Percentiles rank a stretch among this genome's conserved stretches.
Conservation (phyloP, 2,888 invertebrate genomes). For the Spatulosminthurus flaviceps region DNA sequence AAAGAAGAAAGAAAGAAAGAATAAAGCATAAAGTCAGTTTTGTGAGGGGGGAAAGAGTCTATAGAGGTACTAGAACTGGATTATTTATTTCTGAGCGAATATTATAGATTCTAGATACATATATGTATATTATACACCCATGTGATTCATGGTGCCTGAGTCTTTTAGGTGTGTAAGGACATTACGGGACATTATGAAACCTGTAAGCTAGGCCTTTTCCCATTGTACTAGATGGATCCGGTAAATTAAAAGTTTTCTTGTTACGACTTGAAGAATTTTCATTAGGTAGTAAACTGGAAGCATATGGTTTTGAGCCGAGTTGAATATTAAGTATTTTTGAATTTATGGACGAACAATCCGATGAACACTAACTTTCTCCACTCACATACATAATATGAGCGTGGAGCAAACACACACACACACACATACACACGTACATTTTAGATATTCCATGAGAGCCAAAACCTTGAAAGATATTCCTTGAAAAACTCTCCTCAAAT, state of each 20-base stretch:
- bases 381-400: no score
- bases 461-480: no score
- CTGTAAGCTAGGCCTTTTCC: constrained; percentile 2
- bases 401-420: no score
- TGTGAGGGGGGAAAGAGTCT: neutral
- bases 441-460: no score
- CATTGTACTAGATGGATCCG: constrained; percentile 11
- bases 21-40: neutral
- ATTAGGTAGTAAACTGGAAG: constrained; percentile 36
- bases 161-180: neutral
- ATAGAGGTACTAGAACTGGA: neutral
- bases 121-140: neutral
- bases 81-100: neutral
- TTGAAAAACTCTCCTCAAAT: no score
- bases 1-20: neutral
- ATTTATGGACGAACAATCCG: neutral
- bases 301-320: constrained; percentile 32
- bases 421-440: no score
- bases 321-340: constrained; percentile 35
- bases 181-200: constrained; percentile 1
- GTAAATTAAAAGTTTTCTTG: constrained; percentile 36
- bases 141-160: neutral
- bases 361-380: no score
- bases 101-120: no score
- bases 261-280: constrained; percentile 38